These are phyloP conservation scores for Mesocricetus auratus DNA, from an alignment of 2,113 vertebrate genomes.

Conservation along the genomic window DNA sequence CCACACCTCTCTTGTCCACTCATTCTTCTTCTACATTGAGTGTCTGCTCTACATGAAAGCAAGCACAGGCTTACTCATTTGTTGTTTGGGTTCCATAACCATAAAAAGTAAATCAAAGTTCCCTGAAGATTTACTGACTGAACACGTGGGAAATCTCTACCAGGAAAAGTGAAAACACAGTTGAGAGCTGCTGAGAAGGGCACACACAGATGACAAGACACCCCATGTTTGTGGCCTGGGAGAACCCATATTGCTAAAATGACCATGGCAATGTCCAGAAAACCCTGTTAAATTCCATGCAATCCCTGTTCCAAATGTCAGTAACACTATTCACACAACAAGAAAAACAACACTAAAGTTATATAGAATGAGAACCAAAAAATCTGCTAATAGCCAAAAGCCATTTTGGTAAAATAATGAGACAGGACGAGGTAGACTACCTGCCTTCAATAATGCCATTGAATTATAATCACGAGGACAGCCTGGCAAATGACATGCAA, in stretches of 20 bases:
- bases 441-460: background rate
- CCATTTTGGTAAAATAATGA: background rate
- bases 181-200: background rate
- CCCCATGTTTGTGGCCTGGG: background rate
- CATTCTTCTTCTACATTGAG: too few species aligned
- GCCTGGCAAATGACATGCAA: background rate
- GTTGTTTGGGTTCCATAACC: background rate
- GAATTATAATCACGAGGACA: background rate
- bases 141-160: background rate
- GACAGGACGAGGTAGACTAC: background rate
- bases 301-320: background rate
- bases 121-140: background rate
- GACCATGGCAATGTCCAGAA: too few species aligned
- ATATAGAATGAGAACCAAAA: background rate
- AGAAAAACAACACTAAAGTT: background rate
- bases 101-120: background rate
- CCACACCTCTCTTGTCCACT: background rate
- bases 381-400: background rate
- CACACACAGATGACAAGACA: background rate
- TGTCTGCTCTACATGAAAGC: background rate
- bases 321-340: background rate
- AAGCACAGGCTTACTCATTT: background rate
- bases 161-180: background rate
- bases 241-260: background rate
- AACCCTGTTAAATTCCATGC: too few species aligned